Evolutionary conservation across 2,888 invertebrate genomes (phyloP).

Genomic region (Myopa testacea): DNA sequence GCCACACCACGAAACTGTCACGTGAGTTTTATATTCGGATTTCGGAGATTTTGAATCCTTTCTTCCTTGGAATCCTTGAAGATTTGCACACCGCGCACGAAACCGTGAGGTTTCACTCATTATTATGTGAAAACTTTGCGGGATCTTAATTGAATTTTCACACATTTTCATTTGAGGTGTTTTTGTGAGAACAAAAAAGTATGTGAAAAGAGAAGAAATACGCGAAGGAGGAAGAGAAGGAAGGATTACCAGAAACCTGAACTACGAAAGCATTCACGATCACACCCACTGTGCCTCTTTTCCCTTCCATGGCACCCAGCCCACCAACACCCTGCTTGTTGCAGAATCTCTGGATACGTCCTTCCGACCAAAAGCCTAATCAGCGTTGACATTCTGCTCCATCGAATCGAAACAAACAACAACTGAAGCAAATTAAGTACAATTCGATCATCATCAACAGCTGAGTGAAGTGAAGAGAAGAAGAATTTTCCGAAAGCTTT

Average conservation of each 20-base stretch:
- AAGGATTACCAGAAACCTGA: not conserved
- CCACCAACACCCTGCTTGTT: not conserved
- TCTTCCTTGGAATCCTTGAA: too few relatives aligned
- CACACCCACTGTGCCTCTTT: not conserved
- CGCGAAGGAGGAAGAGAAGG: not conserved
- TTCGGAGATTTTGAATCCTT: too few relatives aligned
- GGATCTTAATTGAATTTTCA: conserved; percentile 41
- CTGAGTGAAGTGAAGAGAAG: too few relatives aligned
- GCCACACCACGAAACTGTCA: not conserved
- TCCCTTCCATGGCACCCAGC: not conserved
- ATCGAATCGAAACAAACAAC: not conserved
- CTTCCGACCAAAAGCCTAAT: conserved; percentile 23
- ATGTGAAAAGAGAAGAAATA: not conserved
- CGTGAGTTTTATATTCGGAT: not conserved
- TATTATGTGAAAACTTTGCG: conserved; percentile 38
- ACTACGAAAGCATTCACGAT: conserved; percentile 15
- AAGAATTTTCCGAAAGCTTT: too few relatives aligned
- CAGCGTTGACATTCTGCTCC: conserved; percentile 12
- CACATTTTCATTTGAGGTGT: conserved; percentile 21
- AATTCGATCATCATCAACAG: not conserved
- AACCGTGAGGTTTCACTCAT: conserved; percentile 3
- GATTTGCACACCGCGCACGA: not conserved
- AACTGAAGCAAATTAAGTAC: not conserved
- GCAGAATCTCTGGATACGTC: not conserved
- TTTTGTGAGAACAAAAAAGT: not conserved